phyloP scores from a whole-genome alignment of 2,797 vertebrate genomes.

The Enteromius fasciolatus region DNA sequence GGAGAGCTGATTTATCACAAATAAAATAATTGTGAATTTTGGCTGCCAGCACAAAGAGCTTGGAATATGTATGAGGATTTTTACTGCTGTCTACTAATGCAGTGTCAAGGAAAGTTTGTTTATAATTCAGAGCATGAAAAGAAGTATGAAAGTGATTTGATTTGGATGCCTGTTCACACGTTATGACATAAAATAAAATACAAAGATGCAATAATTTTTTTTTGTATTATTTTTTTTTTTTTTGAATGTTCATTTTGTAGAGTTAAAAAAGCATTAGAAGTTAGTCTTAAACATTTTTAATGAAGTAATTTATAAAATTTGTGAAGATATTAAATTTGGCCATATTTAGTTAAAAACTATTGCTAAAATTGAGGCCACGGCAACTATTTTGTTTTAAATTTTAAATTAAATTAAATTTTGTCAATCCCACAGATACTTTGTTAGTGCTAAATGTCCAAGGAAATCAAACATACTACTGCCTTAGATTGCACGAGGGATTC shows the following conservation, averaged over 20 bases:
- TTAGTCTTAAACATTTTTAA: too few species aligned
- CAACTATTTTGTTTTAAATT: not conserved
- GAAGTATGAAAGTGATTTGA: not conserved
- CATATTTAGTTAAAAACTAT: not conserved
- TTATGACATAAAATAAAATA: too few species aligned
- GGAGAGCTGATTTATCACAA: constrained; percentile 35
- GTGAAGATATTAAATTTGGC: not conserved
- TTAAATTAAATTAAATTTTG: not conserved
- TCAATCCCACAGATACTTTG: not conserved
- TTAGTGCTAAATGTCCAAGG: not conserved
- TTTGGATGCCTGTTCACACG: not conserved
- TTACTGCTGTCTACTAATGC: not conserved
- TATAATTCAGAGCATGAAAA: not conserved
- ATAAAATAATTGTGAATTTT: constrained; percentile 39
- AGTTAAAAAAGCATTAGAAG: too few species aligned
- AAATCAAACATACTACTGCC: not conserved
- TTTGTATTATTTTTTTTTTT: too few species aligned
- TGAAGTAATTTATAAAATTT: not conserved
- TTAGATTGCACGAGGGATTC: not conserved
- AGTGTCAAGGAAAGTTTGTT: not conserved
- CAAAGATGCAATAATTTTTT: too few species aligned
- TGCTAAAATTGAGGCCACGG: not conserved
- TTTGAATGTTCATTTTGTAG: too few species aligned
- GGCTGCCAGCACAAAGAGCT: constrained; percentile 5
- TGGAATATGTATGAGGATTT: constrained; percentile 24